Evolutionary conservation across 2,797 vertebrate species (phyloP), one percentile per base, ranked within the genome.

Genomic region (Hemitrygon akajei): DNA sequence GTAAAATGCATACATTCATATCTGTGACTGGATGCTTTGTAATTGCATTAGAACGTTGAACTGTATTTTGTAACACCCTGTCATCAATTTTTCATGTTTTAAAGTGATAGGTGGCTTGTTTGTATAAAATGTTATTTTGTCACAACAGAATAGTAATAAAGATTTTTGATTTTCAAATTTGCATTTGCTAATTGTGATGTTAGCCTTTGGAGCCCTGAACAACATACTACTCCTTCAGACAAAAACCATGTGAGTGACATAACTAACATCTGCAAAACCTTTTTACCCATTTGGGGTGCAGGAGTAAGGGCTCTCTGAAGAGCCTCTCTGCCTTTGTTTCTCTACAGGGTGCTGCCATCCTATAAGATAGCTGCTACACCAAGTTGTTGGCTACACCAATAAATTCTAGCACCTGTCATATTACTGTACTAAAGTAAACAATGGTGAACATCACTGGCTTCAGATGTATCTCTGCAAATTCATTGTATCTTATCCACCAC

Each of bases 51-150:
- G 76, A 93, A 93, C 69, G 56, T 71, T 91, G 76, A 79, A 76
- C 71, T 94, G 94, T 94, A 94, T 94, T 94, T 94, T 94, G 94
- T 94, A 94, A 94, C 94, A 91, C 14, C 86, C 93, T 18, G 87
- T 91, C 94, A 91, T 76, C 40, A 75, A 76, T 56, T 75, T 94
- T 94, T 92, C 71, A 94, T 94, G 95, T 95, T 47, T 91, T 93
- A 94, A 93, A 95, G 94, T 95, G 93, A 94, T 94, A 94, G 94
- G 84, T 94, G 94, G 95, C 94, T 95, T 93, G 91, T 93, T 96
- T 96, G 95, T 96, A 96, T 95, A 94, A 95, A 95, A 95, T 95
- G 94, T 95, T 94, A 94, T 94, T 96, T 96, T 96, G 96, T 95
- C 96, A 96, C 84, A 56, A 76, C 95, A 95, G 94, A 94, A 94